Evolutionary conservation across 2,888 invertebrate species (phyloP), one percentile per base, ranked within the genome.

Genomic region (Rhagophthalmus giganteus): DNA sequence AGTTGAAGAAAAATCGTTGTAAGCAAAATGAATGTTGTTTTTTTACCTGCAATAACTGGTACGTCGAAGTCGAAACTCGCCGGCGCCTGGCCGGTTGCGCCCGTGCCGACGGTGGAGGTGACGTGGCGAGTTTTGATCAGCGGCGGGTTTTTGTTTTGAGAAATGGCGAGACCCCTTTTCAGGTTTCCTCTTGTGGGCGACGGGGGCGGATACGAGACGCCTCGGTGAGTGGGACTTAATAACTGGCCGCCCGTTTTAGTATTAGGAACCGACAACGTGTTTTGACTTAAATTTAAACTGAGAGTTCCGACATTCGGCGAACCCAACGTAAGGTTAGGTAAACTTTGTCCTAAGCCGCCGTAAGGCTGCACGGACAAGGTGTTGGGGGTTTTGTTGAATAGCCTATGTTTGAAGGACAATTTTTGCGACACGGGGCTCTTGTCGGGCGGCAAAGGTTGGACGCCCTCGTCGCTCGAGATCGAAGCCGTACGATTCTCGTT

Each of bases 181-280:
- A 87, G 67, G 40, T 84, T 84, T 37, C 80, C 85, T 67, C 86
- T 81, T 50, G 81, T 79, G 46, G 81, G 90, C 58, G 89, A 90
- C 13, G 89, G 88, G 4, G 91, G 91, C 44, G 91, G 90, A 72
- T 91, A 90, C 57, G 89, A 90, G 52, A 85, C 84, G 52, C 90
- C 90, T 62, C 85, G 79, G 66, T 83, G 81, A 63, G 83, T 81
- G 6, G 85, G 80, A 66, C 79, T 81, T 63, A 78, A 67, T 63
- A 78, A 72, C 62, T 73, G 77, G 50, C 64, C 69, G 49, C 74
- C 74, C 50, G 67, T 73, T 55, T 70, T 73, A 54, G 72, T 70
- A 64, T 76, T 78, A 57, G 81, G 81, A 66, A 81, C 81, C 61
- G 77, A 78, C 60, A 80, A 73, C 51, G 79, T 80, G 68, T 80